Percentiles rank a stretch among this genome's conserved stretches.
Conservation (phyloP, 2,888 invertebrate species). For the Congeria kusceri region DNA sequence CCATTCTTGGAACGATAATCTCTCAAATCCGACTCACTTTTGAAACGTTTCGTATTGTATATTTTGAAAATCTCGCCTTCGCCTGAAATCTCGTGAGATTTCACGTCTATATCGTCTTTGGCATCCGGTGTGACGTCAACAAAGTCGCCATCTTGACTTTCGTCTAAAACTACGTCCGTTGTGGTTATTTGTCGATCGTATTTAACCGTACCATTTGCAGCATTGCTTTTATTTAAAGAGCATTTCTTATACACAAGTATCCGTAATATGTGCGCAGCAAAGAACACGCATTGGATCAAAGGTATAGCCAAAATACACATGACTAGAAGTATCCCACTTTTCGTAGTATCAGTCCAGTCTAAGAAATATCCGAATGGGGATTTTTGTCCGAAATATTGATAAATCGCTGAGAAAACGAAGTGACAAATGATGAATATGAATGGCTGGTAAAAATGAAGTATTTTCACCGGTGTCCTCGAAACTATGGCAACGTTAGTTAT, state of each 20-base stretch:
- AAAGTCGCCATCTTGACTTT: constrained; percentile 24
- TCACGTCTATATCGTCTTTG: constrained; percentile 42
- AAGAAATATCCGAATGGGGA: constrained; percentile 1
- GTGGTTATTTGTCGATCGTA: constrained; percentile 48
- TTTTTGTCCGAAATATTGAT: constrained; percentile 10
- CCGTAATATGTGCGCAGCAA: constrained; percentile 28
- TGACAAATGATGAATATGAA: constrained; percentile 17
- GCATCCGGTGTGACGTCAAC: constrained; percentile 45
- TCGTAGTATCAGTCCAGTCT: constrained; percentile 20
- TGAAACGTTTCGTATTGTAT: constrained; percentile 14
- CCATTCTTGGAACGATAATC: constrained; percentile 42
- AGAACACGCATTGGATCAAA: constrained; percentile 37
- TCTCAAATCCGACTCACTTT: constrained; percentile 47
- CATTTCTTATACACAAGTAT: constrained; percentile 28
- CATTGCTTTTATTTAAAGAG: constrained; percentile 7
- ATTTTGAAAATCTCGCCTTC: constrained; percentile 17
- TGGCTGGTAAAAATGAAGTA: constrained; percentile 44
- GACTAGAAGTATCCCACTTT: constrained; percentile 32
- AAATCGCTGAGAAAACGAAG: constrained; percentile 28
- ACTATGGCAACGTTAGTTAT: constrained; percentile 20
- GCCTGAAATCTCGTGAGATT: constrained; percentile 4
- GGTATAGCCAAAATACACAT: constrained; percentile 24
- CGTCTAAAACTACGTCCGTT: constrained; percentile 49
- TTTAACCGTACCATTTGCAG: not conserved
- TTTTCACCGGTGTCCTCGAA: constrained; percentile 30